Evolutionary conservation across 2,113 vertebrate species (phyloP), one percentile per base, ranked within the genome.

Genomic region (Dicaeum eximium): DNA sequence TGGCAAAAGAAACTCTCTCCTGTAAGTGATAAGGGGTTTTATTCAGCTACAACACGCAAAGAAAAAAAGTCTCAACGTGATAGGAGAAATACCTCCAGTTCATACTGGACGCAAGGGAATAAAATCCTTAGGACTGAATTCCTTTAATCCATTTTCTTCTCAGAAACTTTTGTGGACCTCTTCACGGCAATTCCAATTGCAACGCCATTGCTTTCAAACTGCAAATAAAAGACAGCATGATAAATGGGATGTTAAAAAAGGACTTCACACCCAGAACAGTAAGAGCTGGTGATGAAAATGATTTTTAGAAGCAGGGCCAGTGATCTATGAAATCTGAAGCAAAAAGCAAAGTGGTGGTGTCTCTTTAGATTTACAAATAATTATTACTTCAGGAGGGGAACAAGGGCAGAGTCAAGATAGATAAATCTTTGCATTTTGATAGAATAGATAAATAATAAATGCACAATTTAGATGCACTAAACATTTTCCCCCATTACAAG

Each of bases 131-230:
- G 10, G 15, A 66, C 33, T n/a, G 11, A 60, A 65, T 24, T 51
- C 20, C 47, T 80, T 98, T 92, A 99, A 90, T 99, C 98, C 2
- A 83, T 98, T 97, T 99, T 99, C 98, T 99, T 99, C 79, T 98
- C 97, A 31, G 92, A 93, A 86, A 74, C 90, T 66, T 95, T 94
- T 47, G 91, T 58, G n/a, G 97, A 79, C 93, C 93, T 98, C 94
- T 97, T 97, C 40, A 93, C 14, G 23, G 95, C 62, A 22, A 97
- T 86, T 85, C 97, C 97, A 45, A 97, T 97, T 31, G 62, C 48
- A 3, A 97, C 72, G 7, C 96, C 95, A 9, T 98, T 98, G 92
- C 86, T 96, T 83, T 95, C 73, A 58, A 60, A 75, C 98, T 98
- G 96, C 79, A 97, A 95, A 91, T 4, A 86, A 44, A 78, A 90